Percentiles rank a stretch among this genome's conserved stretches.
Evolutionary conservation across 2,797 vertebrate species (phyloP).

Genomic region (Mus caroli): DNA sequence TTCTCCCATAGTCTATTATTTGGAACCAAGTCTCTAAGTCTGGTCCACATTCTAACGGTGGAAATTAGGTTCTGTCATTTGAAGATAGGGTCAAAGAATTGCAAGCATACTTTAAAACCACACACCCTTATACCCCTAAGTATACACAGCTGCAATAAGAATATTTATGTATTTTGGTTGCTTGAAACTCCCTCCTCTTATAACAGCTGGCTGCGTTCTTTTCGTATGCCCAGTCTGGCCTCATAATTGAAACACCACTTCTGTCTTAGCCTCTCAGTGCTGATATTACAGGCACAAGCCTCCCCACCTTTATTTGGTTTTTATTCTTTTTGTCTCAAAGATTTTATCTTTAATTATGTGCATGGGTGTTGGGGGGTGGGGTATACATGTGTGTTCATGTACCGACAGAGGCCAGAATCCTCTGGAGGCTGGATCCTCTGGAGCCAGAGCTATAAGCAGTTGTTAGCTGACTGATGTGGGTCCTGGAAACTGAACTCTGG

Average conservation of each 20-base stretch:
- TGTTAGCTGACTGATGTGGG: not conserved
- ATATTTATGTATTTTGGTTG: not conserved
- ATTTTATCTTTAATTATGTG: not conserved
- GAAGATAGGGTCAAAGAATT: conserved; percentile 15
- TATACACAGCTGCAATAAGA: not conserved
- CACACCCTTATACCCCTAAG: not conserved
- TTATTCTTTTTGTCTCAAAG: not conserved
- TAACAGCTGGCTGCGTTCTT: not conserved
- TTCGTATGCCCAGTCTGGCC: not conserved
- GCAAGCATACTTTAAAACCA: not conserved
- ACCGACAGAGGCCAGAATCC: not conserved
- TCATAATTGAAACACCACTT: not conserved
- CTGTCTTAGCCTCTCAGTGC: not conserved
- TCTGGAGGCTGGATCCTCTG: not conserved
- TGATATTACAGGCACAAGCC: not conserved
- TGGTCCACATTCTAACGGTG: not conserved
- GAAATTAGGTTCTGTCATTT: conserved; percentile 21
- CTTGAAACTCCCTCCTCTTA: not conserved
- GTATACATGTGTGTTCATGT: not conserved
- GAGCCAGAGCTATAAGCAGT: not conserved
- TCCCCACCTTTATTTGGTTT: not conserved
- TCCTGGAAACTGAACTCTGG: not conserved
- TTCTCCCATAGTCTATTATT: not conserved
- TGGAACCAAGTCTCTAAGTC: not conserved
- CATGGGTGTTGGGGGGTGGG: not conserved